These are phyloP conservation scores for Biston betularia DNA, from an alignment of 2,888 invertebrate species.

Conservation along the genomic window DNA sequence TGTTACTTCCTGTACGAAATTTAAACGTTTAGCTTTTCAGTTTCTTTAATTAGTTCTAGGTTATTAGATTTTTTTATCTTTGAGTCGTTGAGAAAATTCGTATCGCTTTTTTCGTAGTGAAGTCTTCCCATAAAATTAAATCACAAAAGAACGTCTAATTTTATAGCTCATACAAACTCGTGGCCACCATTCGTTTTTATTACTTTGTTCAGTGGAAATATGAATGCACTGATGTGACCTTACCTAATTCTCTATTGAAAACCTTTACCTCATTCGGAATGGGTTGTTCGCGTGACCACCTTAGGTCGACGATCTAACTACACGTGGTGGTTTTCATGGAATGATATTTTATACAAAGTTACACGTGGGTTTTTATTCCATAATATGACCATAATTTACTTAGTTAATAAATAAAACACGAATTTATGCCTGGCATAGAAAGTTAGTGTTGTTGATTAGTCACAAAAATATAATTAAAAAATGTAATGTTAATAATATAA, in stretches of 20 bases:
- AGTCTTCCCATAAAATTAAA: too few species aligned
- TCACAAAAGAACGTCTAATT: background rate
- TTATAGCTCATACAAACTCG: background rate
- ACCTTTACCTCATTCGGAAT: slow-evolving; percentile 56
- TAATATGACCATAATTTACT: background rate
- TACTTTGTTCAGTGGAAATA: slow-evolving; percentile 21
- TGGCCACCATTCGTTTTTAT: slow-evolving; percentile 12
- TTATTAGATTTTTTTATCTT: too few species aligned
- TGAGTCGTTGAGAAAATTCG: too few species aligned
- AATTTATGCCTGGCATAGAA: too few species aligned
- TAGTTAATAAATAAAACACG: too few species aligned
- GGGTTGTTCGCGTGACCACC: slow-evolving; percentile 53
- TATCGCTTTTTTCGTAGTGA: too few species aligned
- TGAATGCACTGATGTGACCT: slow-evolving; percentile 46
- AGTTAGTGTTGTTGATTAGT: too few species aligned
- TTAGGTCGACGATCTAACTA: slow-evolving; percentile 48
- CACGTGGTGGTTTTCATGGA: background rate
- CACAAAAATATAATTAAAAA: too few species aligned
- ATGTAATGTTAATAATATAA: too few species aligned
- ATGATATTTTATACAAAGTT: background rate
- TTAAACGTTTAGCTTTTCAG: too few species aligned
- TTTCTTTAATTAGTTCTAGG: too few species aligned
- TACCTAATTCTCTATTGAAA: slow-evolving; percentile 45
- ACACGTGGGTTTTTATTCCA: background rate
- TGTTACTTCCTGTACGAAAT: background rate